These are phyloP conservation scores for Pseudolycoriella hygida DNA, from an alignment of 2,888 invertebrate genomes.

Conservation along the genomic window DNA sequence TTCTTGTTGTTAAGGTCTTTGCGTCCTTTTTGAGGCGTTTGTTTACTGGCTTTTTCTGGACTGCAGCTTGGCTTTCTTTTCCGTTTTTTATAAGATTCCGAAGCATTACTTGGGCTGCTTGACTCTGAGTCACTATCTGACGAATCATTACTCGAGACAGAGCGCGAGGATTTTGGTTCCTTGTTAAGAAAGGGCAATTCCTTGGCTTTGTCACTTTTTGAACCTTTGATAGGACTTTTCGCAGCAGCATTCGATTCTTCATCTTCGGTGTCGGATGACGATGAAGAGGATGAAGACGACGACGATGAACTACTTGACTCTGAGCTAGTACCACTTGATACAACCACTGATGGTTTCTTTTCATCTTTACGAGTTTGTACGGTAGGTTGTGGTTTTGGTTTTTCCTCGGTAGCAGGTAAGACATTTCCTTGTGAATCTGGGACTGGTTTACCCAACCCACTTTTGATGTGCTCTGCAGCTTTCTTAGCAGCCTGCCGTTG, in stretches of 20 bases:
- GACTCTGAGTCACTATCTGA: constrained; percentile 12
- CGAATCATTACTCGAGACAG: constrained; percentile 41
- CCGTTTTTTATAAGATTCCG: constrained; percentile 15
- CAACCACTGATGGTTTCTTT: constrained; percentile 16
- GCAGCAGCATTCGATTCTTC: constrained; percentile 22
- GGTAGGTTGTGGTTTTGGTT: constrained; percentile 27
- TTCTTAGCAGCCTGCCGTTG: constrained; percentile 83
- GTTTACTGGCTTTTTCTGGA: constrained; percentile 12
- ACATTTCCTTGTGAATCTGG: constrained; percentile 5
- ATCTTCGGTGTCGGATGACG: constrained; percentile 36
- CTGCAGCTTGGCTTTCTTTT: constrained; percentile 10
- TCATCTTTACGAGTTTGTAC: constrained; percentile 27
- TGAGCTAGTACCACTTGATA: constrained; percentile 16
- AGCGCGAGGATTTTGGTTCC: constrained; percentile 46
- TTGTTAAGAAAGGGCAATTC: constrained; percentile 68
- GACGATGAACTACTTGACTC: constrained; percentile 8
- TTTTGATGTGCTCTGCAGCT: constrained; percentile 78
- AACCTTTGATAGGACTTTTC: constrained; percentile 26
- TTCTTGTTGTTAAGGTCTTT: constrained; percentile 22
- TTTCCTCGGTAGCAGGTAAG: constrained; percentile 10
- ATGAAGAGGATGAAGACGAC: constrained; percentile 10
- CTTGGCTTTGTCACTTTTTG: constrained; percentile 35
- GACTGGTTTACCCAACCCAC: constrained; percentile 38
- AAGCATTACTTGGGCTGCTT: constrained; percentile 30
- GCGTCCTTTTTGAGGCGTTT: constrained; percentile 19